Base-by-base conservation (phyloP, 2,888 invertebrate genomes). In the Matsumyia berberina region DNA sequence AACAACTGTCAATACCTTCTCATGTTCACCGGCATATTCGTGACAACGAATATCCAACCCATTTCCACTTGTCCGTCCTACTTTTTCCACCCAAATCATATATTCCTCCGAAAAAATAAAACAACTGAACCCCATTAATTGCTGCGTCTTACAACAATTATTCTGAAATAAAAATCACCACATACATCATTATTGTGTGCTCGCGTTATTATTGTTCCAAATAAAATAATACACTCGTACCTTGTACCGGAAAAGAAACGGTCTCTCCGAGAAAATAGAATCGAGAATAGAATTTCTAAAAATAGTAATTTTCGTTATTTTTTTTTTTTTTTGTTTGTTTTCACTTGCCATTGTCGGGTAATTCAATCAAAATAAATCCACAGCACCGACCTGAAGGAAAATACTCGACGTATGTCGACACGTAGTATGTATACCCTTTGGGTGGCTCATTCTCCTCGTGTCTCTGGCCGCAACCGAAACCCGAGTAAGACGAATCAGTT, bases 241-340 rank as follows among this genome's bases (percentile, higher is more conserved):
- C 15, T 44, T 17, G n/a, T 1, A 1, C 46, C 17, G 46, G 46
- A 19, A 15, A 44, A 3, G 17, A 17, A 44, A n/a, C n/a, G n/a
- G n/a, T 17, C 17, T 17, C 39, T 58, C 57, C 9, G 19, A 37
- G 37, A 17, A n/a, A n/a, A 37, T n/a, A 19, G n/a, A 8, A 15
- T 11, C 11, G 1, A 57, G 24, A 58, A 58, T 58, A 39, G 58
- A 39, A 58, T 24, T 42, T 58, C 58, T 39, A 58, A 58, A 58
- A 58, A 58, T 58, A 58, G 7, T 24, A 31, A 4, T n/a, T 6
- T n/a, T n/a, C n/a, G n/a, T n/a, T n/a, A n/a, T n/a, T n/a, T n/a
- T n/a, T n/a, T n/a, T n/a, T n/a, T 6, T 2, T 37, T 37, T 39
- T 5, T 39, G 39, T 12, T 29, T 58, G 24, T 9, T 11, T 39